Base-by-base conservation (phyloP, 2,113 vertebrate genomes). In the Willisornis vidua region DNA sequence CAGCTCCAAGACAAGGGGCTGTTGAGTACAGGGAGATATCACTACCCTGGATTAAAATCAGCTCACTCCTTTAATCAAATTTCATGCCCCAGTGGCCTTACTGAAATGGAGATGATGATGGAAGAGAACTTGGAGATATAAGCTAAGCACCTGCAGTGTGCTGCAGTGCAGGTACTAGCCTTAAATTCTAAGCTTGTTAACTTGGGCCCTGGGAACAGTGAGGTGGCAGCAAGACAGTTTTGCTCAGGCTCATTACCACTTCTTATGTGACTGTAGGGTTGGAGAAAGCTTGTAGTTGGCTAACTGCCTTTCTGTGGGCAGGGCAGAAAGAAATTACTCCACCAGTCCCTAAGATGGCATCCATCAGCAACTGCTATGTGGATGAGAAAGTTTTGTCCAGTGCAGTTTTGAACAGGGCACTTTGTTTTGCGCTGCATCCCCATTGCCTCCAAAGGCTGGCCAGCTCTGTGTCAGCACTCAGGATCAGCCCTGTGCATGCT, bases 151-250 rank as follows among this genome's bases (percentile, higher is more conserved):
- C 33, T 33, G 51, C 75, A 74, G 10, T 14, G 16, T 29, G 46
- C 88, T 85, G 67, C 78, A 91, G 82, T 37, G 51, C 49, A 39
- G 71, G 13, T 39, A 76, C 52, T 14, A 68, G 37, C 29, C 54
- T 83, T 76, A 66, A 68, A 75, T 85, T 57, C 78, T 72, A 68
- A 57, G 33, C 22, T 61, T 48, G 71, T 94, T 79, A 61, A 20
- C 17, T 49, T 70, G 19, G 18, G 31, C 61, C 15, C 13, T 19
- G n/a, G 31, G 28, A 79, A 57, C 1, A 0, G 6, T 14, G 48
- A 74, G 65, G 29, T 2, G 0, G 5, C 65, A 71, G 43, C 0
- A 1, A 54, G 49, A 65, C 22, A 54, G 58, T 12, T 90, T 78
- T 70, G 46, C 41, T 76, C 45, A 62, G 67, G 55, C 11, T 93